phyloP scores from a whole-genome alignment of 2,113 vertebrate genomes.

The Fukomys damarensis region DNA sequence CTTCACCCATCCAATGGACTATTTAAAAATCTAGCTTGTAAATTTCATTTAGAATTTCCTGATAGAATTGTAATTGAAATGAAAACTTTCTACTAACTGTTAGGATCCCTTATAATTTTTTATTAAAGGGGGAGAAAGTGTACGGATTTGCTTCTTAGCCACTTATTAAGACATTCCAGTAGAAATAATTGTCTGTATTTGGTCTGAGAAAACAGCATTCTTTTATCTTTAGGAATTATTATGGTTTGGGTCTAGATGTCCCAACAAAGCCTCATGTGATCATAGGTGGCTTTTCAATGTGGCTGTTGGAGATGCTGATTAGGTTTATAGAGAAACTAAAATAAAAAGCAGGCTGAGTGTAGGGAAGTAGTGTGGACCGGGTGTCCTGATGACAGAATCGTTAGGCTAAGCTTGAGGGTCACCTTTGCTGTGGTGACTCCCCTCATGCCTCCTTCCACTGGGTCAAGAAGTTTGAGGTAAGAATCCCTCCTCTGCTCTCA shows the following conservation, averaged over 20 bases:
- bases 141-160: background rate
- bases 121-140: background rate
- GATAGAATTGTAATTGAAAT: background rate
- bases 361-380: background rate
- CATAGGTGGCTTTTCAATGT: too few relatives aligned
- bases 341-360: background rate
- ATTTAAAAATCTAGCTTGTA: background rate
- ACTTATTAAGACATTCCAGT: background rate
- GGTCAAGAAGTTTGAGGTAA: too few relatives aligned
- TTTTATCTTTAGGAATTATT: background rate
- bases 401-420: background rate
- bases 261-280: too few relatives aligned
- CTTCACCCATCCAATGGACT: background rate
- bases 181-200: background rate
- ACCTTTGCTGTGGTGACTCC: background rate
- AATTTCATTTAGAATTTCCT: background rate
- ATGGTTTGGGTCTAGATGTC: too few relatives aligned
- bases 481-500: background rate
- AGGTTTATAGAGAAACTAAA: background rate
- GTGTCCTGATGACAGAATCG: background rate
- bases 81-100: background rate
- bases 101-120: background rate
- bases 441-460: background rate
- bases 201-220: background rate
- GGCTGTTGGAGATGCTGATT: background rate